Percentiles rank a stretch among this genome's conserved stretches.
Evolutionary conservation across 2,888 invertebrate species (phyloP).

Genomic region (Tetranychus truncatus): DNA sequence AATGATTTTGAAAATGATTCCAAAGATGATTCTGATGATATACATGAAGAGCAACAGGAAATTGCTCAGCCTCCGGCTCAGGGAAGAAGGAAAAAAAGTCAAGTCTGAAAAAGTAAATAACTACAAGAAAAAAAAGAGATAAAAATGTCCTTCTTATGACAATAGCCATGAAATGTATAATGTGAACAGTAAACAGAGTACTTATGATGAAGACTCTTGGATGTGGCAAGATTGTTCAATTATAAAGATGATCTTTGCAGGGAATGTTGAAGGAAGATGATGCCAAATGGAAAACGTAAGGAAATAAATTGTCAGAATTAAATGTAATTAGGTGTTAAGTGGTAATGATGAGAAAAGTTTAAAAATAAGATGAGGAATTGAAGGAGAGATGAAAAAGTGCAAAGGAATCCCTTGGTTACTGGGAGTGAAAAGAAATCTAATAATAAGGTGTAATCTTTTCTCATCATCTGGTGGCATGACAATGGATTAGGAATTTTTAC

Average conservation of each 20-base stretch:
- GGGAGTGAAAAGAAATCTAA: not conserved
- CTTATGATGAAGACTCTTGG: not conserved
- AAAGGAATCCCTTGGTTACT: not conserved
- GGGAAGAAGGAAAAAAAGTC: not conserved
- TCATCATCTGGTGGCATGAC: not conserved
- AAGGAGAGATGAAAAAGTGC: not conserved
- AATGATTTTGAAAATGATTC: not conserved
- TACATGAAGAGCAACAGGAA: not conserved
- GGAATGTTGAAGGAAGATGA: not conserved
- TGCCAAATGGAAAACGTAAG: not conserved
- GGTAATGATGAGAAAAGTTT: not conserved
- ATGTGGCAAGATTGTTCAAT: not conserved
- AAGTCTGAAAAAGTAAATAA: not conserved
- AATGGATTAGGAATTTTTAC: not conserved
- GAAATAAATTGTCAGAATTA: not conserved
- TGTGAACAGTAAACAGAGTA: too few species aligned
- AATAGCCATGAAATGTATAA: too few species aligned
- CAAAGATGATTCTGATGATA: not conserved
- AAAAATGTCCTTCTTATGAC: not conserved
- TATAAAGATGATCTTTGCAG: not conserved
- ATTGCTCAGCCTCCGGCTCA: not conserved
- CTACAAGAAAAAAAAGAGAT: not conserved
- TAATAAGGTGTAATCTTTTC: not conserved
- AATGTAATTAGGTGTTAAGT: not conserved
- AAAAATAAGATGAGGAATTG: not conserved